These are phyloP conservation scores for Blastobasis adustella DNA, from an alignment of 2,888 invertebrate genomes.

Conservation along the genomic window DNA sequence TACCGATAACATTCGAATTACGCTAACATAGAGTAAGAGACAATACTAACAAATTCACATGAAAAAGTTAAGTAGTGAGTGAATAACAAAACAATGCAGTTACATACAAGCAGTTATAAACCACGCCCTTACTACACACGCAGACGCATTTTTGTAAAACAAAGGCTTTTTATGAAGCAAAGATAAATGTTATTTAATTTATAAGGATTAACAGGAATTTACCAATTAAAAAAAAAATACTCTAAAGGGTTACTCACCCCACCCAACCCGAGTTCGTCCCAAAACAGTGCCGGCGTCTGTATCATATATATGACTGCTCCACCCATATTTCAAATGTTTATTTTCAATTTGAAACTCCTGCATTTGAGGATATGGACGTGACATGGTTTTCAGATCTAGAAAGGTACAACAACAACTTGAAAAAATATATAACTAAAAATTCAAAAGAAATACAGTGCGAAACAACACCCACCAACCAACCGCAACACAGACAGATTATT, in stretches of 20 bases:
- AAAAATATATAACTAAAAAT: constrained; percentile 15
- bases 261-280: constrained; percentile 66
- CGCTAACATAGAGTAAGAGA: no score
- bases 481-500: constrained; percentile 13
- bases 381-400: constrained; percentile 27
- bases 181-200: no score
- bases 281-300: constrained; percentile 56
- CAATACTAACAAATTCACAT: no score
- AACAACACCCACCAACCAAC: constrained; percentile 14
- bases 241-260: constrained; percentile 55
- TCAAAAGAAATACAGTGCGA: constrained; percentile 12
- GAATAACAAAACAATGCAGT: no score
- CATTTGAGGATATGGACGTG: constrained; percentile 39
- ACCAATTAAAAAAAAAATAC: no score
- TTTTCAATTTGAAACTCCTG: constrained; percentile 58
- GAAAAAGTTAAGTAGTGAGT: no score
- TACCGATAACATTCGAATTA: no score
- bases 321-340: constrained; percentile 29
- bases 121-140: no score
- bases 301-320: constrained; percentile 49
- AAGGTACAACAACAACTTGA: constrained; percentile 14
- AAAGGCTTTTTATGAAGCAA: no score
- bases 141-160: no score
- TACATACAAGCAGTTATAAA: no score
- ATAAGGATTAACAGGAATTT: no score